Conservation (phyloP, 2,797 vertebrate genomes). For the Lepus oiostolus region DNA sequence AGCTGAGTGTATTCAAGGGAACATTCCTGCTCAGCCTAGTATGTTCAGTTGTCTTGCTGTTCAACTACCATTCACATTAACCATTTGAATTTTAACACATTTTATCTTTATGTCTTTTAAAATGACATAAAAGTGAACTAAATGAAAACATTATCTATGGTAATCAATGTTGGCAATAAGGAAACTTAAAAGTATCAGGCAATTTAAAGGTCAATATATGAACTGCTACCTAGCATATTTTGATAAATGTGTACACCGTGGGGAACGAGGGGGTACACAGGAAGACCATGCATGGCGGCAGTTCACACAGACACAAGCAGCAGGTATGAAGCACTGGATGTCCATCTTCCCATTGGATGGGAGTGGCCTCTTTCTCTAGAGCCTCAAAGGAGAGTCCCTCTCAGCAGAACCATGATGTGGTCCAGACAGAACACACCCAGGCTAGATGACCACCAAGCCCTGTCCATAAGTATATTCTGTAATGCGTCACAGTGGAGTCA, state of each 20-base stretch:
- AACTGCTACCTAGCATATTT: background rate
- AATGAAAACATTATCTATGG: background rate
- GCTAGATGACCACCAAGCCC: background rate
- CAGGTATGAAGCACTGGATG: too few relatives aligned
- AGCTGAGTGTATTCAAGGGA: background rate
- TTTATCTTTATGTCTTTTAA: conserved; percentile 48
- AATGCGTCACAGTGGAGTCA: fast-evolving
- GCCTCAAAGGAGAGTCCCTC: background rate
- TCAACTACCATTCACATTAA: background rate
- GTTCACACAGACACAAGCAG: fast-evolving
- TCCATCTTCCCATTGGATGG: fast-evolving
- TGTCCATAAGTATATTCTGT: background rate
- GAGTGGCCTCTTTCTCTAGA: background rate
- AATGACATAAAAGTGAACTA: conserved; percentile 27
- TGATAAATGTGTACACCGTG: background rate
- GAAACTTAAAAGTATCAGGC: too few relatives aligned
- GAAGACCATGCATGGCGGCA: fast-evolving
- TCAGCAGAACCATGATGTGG: background rate
- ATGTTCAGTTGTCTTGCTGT: background rate
- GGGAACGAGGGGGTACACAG: background rate
- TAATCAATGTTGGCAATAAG: background rate
- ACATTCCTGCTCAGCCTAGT: background rate
- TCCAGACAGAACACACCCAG: background rate
- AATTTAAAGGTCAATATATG: background rate
- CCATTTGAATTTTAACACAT: background rate